Conservation (phyloP, 1,140 invertebrate genomes). For the Scaptodrosophila lebanonensis region DNA sequence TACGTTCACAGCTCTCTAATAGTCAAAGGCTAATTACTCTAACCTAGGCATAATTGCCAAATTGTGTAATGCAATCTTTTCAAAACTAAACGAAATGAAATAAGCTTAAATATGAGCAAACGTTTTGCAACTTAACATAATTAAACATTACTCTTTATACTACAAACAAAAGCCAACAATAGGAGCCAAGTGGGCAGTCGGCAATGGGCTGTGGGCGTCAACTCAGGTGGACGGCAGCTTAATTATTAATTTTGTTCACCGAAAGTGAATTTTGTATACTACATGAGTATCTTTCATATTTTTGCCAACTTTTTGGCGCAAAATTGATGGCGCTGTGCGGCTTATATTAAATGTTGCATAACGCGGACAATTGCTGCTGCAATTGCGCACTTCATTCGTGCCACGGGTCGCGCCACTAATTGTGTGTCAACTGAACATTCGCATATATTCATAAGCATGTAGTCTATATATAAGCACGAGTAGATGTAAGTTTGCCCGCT, state of each 20-base stretch:
- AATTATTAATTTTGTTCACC: conserved; percentile 21
- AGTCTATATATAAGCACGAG: too few relatives aligned
- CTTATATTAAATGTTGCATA: too few relatives aligned
- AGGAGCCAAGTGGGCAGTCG: conserved; percentile 15
- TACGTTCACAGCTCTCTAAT: too few relatives aligned
- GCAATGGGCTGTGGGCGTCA: conserved; percentile 7
- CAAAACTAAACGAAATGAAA: conserved; percentile 3
- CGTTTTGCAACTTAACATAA: conserved; percentile 10
- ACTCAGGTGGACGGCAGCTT: conserved; percentile 2
- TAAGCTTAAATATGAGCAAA: conserved; percentile 4
- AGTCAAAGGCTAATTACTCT: too few relatives aligned
- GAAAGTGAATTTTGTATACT: conserved; percentile 20
- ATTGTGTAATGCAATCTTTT: conserved; percentile 1
- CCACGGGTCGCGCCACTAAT: conserved; percentile 44
- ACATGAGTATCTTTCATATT: too few relatives aligned
- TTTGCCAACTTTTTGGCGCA: neutral
- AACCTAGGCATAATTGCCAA: too few relatives aligned
- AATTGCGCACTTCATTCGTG: conserved; percentile 54
- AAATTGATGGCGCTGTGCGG: conserved; percentile 33
- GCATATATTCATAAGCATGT: conserved; percentile 2
- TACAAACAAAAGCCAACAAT: conserved; percentile 3
- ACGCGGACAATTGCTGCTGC: conserved; percentile 21
- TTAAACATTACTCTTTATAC: conserved; percentile 8
- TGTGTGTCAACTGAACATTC: conserved; percentile 27
- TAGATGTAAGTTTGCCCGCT: too few relatives aligned